Conservation (phyloP, 2,113 vertebrate species). For the Mobula birostris region DNA sequence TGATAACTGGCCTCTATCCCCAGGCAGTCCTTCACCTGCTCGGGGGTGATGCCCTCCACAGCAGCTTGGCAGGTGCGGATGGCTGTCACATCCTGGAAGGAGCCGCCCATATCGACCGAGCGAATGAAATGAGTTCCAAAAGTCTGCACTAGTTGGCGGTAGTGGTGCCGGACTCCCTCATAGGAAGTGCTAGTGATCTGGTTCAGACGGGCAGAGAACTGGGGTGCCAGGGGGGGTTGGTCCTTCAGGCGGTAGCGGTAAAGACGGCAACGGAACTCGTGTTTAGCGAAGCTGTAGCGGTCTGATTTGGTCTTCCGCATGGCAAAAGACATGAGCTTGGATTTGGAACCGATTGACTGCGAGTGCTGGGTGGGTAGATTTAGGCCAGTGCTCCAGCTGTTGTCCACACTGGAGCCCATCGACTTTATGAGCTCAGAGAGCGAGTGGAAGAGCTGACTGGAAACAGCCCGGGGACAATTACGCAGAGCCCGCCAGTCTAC, state of each 20-base stretch:
- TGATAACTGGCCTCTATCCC: slow-evolving; percentile 54
- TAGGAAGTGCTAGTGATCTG: slow-evolving; percentile 52
- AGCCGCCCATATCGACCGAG: slow-evolving; percentile 64
- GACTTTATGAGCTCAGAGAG: slow-evolving; percentile 52
- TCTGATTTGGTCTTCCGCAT: too few relatives aligned
- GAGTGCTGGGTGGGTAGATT: too few relatives aligned
- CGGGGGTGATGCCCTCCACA: slow-evolving; percentile 53
- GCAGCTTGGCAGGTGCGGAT: slow-evolving; percentile 61
- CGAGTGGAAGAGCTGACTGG: slow-evolving; percentile 50
- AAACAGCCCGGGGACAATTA: slow-evolving; percentile 52
- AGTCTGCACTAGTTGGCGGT: slow-evolving; percentile 56
- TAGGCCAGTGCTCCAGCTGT: too few relatives aligned
- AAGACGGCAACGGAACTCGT: slow-evolving; percentile 48
- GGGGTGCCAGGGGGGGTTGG: slow-evolving; percentile 55
- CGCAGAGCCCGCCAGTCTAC: slow-evolving; percentile 60
- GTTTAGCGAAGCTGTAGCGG: too few relatives aligned
- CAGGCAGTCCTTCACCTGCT: slow-evolving; percentile 65
- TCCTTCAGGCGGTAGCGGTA: slow-evolving; percentile 65
- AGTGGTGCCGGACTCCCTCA: slow-evolving; percentile 46
- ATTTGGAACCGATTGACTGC: too few relatives aligned
- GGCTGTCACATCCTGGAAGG: slow-evolving; percentile 62
- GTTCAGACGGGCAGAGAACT: slow-evolving; percentile 57
- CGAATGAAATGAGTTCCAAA: slow-evolving; percentile 68
- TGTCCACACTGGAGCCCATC: slow-evolving; percentile 44
- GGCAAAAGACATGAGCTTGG: too few relatives aligned